Evolutionary conservation across 2,113 vertebrate species (phyloP).

Genomic region (Glareola pratincola): DNA sequence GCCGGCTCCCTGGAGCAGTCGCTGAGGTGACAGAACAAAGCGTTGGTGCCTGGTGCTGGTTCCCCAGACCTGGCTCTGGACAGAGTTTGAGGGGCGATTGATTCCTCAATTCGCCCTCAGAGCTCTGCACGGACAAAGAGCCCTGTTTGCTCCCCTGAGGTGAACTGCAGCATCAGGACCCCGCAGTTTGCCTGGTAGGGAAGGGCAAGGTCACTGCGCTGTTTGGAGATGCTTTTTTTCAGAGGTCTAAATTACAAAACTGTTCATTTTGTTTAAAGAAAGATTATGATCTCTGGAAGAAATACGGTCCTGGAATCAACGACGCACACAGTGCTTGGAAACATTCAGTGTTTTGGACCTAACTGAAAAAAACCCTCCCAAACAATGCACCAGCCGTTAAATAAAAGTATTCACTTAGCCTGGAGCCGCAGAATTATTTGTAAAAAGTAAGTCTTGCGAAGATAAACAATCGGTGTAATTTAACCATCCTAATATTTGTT

Average conservation of each 20-base stretch:
- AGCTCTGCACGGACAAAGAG: not conserved
- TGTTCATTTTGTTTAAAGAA: not conserved
- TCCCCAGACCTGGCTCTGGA: not conserved
- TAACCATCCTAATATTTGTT: slow-evolving; percentile 8
- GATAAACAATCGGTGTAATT: slow-evolving; percentile 28
- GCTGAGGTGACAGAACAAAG: not conserved
- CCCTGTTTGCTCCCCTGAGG: not conserved
- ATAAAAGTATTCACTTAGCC: not conserved
- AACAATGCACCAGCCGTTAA: not conserved
- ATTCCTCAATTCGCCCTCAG: not conserved
- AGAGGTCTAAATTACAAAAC: not conserved
- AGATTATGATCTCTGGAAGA: slow-evolving; percentile 36
- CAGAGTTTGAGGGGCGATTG: not conserved
- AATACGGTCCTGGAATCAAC: not conserved
- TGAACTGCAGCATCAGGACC: not conserved
- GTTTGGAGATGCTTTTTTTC: not conserved
- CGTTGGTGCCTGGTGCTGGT: not conserved
- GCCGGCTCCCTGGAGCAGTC: not conserved
- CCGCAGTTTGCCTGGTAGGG: not conserved
- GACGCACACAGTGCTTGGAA: not conserved
- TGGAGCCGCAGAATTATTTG: slow-evolving; percentile 49
- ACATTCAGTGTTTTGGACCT: not conserved
- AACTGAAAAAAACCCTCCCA: not conserved
- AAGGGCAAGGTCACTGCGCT: not conserved
- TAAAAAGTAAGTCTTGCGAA: slow-evolving; percentile 7